phyloP scores from a whole-genome alignment of 2,888 invertebrate species.

The Drosophila phalerata region DNA sequence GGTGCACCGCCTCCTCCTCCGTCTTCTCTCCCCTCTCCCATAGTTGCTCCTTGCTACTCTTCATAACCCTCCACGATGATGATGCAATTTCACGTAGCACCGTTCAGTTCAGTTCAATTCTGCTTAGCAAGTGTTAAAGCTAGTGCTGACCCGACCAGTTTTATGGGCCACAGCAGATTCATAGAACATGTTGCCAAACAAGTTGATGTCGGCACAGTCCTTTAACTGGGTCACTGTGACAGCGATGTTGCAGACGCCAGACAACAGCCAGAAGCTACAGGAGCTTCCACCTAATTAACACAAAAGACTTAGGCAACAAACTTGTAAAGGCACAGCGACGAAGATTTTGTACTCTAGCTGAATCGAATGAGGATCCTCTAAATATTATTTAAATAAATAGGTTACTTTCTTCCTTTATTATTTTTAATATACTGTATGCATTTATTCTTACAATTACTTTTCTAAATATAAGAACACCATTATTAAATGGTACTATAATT shows the following conservation, averaged over 20 bases:
- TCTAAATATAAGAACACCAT: too few species aligned
- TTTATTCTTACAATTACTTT: too few species aligned
- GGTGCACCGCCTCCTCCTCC: slow-evolving; percentile 23
- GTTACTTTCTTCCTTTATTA: neutral
- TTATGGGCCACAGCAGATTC: slow-evolving; percentile 33
- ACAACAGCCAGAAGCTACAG: slow-evolving; percentile 1
- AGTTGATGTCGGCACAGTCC: slow-evolving; percentile 68
- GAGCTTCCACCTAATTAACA: slow-evolving; percentile 54
- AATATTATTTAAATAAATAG: neutral
- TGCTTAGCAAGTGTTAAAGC: slow-evolving; percentile 30
- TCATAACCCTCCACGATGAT: slow-evolving; percentile 45
- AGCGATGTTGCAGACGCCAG: slow-evolving; percentile 19
- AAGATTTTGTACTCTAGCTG: slow-evolving; percentile 8
- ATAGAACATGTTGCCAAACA: slow-evolving; percentile 76
- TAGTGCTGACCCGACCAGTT: slow-evolving; percentile 69
- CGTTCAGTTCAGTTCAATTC: neutral
- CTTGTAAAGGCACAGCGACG: slow-evolving; percentile 52
- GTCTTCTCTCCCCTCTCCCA: neutral
- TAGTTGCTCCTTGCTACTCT: slow-evolving; percentile 30
- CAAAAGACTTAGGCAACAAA: slow-evolving; percentile 65
- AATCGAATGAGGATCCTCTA: neutral
- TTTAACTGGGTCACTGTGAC: slow-evolving; percentile 75
- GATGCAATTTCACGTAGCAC: slow-evolving; percentile 64
- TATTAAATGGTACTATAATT: too few species aligned
- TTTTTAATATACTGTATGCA: too few species aligned